These are phyloP conservation scores for Eledone cirrhosa DNA, from an alignment of 2,888 invertebrate species.

Conservation along the genomic window DNA sequence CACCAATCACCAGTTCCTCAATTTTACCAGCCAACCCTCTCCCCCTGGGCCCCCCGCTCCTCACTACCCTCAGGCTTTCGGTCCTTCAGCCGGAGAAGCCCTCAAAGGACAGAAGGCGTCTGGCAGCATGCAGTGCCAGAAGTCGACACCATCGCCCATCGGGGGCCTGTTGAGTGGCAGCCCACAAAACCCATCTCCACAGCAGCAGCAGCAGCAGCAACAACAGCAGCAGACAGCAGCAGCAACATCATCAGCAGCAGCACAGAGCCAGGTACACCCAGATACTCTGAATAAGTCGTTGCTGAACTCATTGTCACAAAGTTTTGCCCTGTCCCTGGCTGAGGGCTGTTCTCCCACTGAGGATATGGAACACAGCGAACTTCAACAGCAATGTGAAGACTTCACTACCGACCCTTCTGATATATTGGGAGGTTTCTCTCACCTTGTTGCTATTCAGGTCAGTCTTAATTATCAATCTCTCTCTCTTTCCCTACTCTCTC, in stretches of 20 bases:
- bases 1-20: conserved; percentile 29
- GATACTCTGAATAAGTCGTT: conserved; percentile 24
- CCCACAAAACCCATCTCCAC: conserved; percentile 33
- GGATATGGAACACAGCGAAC: not conserved
- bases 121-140: conserved; percentile 20
- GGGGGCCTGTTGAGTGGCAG: not conserved
- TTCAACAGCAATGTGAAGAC: conserved; percentile 38
- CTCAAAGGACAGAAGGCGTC: conserved; percentile 15
- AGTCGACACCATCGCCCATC: conserved; percentile 13
- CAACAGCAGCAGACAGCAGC: conserved; percentile 5
- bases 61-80: conserved; percentile 8
- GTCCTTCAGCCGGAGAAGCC: not conserved
- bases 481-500: no score
- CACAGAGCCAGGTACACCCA: conserved; percentile 33
- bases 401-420: conserved; percentile 42
- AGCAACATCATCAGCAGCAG: conserved; percentile 16
- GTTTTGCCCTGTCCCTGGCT: not conserved
- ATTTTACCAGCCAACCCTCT: not conserved
- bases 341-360: conserved; percentile 21
- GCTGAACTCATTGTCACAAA: conserved; percentile 4
- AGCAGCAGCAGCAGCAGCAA: conserved; percentile 36
- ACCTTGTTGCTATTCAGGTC: conserved; percentile 48
- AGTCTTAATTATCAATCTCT: not conserved
- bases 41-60: conserved; percentile 1
- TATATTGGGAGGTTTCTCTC: conserved; percentile 45